phyloP scores from a whole-genome alignment of 2,113 vertebrate species.

The Origma solitaria region DNA sequence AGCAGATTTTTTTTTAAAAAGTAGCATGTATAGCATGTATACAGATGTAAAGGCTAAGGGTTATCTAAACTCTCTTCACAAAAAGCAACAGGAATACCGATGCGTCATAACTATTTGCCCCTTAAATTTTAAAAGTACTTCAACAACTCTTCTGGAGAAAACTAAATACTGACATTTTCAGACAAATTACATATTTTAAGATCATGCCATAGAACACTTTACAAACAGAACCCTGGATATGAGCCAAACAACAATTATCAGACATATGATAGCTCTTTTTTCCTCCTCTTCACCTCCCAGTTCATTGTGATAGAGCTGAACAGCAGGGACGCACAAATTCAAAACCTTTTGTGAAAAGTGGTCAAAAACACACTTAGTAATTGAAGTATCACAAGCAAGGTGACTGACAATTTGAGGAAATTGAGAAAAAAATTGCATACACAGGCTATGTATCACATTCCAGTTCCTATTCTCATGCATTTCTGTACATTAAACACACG shows the following conservation, averaged over 20 bases:
- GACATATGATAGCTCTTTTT: neutral
- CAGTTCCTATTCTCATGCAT: neutral
- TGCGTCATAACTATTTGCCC: neutral
- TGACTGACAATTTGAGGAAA: neutral
- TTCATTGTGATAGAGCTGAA: neutral
- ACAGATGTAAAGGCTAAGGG: neutral
- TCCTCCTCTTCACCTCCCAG: neutral
- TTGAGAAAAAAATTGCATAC: neutral
- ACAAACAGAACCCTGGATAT: neutral
- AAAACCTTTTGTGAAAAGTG: neutral
- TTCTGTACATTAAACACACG: neutral
- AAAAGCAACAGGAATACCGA: neutral
- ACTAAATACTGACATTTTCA: neutral
- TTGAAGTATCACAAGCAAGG: neutral
- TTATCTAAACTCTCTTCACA: neutral
- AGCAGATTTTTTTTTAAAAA: neutral
- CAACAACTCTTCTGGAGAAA: neutral
- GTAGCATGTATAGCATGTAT: neutral
- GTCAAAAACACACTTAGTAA: neutral
- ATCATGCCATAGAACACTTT: neutral
- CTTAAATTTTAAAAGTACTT: neutral
- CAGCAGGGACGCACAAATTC: neutral
- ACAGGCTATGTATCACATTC: neutral
- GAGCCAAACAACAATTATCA: neutral
- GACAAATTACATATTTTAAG: neutral